Evolutionary conservation across 2,888 invertebrate genomes (phyloP).

Genomic region (Heliconius hortense): DNA sequence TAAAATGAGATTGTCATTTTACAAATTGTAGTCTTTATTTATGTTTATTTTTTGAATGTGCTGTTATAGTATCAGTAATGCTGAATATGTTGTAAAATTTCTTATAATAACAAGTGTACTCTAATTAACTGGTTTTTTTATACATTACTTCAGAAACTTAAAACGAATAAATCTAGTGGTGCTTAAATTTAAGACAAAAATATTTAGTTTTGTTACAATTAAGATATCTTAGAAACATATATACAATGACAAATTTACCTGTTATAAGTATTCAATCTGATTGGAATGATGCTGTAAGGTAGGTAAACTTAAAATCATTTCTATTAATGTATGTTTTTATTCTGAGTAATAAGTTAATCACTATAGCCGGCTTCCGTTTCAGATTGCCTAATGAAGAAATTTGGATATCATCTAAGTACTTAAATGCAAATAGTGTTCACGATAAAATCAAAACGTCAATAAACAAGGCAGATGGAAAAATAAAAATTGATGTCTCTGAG

Average conservation of each 20-base stretch:
- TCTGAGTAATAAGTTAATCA: neutral
- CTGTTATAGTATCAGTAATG: neutral
- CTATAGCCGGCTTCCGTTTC: slow-evolving; percentile 27
- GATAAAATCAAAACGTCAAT: slow-evolving; percentile 65
- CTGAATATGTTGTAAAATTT: neutral
- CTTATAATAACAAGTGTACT: neutral
- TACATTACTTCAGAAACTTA: neutral
- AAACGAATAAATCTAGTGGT: neutral
- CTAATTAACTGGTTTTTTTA: neutral
- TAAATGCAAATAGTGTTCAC: slow-evolving; percentile 66
- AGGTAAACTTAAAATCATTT: slow-evolving; percentile 47
- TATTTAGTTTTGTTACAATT: neutral
- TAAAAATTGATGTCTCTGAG: slow-evolving; percentile 66
- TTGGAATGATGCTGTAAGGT: slow-evolving; percentile 80
- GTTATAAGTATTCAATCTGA: slow-evolving; percentile 78
- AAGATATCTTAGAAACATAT: neutral
- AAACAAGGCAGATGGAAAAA: slow-evolving; percentile 63
- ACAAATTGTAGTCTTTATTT: neutral
- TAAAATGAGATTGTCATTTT: neutral
- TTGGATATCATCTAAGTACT: slow-evolving; percentile 78
- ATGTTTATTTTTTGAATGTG: slow-evolving; percentile 1
- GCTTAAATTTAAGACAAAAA: neutral
- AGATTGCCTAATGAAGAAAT: slow-evolving; percentile 72
- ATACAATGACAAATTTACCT: slow-evolving; percentile 50
- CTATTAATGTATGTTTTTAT: neutral